These are phyloP conservation scores for Erythrocebus patas DNA, from an alignment of 2,113 vertebrate genomes.

Conservation along the genomic window DNA sequence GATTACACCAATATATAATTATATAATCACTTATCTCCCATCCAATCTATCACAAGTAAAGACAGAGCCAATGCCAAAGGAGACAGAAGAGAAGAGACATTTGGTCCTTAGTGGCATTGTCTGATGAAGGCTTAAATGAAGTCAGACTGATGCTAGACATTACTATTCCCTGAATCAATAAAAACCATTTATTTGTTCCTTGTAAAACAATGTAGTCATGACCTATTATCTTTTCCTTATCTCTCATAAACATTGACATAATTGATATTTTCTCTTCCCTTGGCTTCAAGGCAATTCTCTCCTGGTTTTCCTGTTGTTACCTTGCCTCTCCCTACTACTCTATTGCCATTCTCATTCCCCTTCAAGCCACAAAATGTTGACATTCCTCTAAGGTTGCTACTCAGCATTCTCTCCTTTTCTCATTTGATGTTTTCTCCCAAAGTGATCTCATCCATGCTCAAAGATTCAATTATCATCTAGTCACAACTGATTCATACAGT, in stretches of 20 bases:
- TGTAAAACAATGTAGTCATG: background rate
- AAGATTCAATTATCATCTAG: conserved; percentile 37
- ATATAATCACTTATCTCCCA: background rate
- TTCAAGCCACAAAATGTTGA: background rate
- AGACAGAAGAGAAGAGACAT: background rate
- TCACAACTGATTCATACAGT: conserved; percentile 34
- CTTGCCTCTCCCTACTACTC: background rate
- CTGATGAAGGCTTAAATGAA: background rate
- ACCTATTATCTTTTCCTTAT: background rate
- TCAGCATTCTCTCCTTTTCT: background rate
- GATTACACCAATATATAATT: background rate
- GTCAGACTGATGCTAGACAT: background rate
- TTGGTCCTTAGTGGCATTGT: background rate
- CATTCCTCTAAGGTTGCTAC: background rate
- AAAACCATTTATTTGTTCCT: background rate
- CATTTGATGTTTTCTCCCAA: background rate
- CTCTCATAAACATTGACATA: background rate
- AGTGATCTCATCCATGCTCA: conserved; percentile 18
- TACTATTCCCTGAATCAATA: background rate
- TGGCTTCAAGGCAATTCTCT: background rate
- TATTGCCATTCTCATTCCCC: background rate
- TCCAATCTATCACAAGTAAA: background rate
- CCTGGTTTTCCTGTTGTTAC: background rate
- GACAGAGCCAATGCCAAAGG: background rate
- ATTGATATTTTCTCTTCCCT: background rate